Evolutionary conservation across 2,888 invertebrate genomes (phyloP), one percentile per base, ranked within the genome.

Genomic region (Erynnis tages): DNA sequence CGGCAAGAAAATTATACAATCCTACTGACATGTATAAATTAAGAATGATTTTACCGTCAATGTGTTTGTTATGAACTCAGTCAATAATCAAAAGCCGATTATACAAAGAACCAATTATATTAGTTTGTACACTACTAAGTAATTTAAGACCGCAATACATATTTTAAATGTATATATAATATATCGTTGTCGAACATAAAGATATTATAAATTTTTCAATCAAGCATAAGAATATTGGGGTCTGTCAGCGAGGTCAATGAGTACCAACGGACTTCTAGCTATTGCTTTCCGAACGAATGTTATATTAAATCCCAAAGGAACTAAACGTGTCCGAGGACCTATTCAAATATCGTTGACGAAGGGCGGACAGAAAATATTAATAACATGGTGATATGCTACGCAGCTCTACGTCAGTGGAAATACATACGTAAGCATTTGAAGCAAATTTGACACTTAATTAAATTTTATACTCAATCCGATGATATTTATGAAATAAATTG

Each of bases 401-500:
- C 14, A 34, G n/a, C 16, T 3, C 34, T 8, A 34, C 14, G 34
- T 17, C 8, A 34, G 16, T 6, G 34, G n/a, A n/a, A n/a, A n/a
- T 17, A n/a, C 2, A 32, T 16, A n/a, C 34, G 34, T 35, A 16
- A 16, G 8, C 25, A 29, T 19, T 16, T 25, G 17, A 25, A 34
- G n/a, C 40, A 30, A 30, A 34, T n/a, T 8, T 49, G 41, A 32
- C 34, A 27, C 34, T 30, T 38, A 16, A 49, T 49, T 49, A 49
- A 25, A 27, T 50, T 43, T 43, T 19, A 49, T 35, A 13, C 11
- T 35, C 25, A 32, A 23, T 14, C 29, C 10, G 13, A 43, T 27
- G 11, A 46, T 53, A 16, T 56, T 58, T 54, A 53, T 54, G 53
- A 47, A n/a, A n/a, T 53, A 53, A 27, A 50, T 35, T 19, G 44